Evolutionary conservation across 2,797 vertebrate species (phyloP).

Genomic region (Ctenopoma kingsleyae): DNA sequence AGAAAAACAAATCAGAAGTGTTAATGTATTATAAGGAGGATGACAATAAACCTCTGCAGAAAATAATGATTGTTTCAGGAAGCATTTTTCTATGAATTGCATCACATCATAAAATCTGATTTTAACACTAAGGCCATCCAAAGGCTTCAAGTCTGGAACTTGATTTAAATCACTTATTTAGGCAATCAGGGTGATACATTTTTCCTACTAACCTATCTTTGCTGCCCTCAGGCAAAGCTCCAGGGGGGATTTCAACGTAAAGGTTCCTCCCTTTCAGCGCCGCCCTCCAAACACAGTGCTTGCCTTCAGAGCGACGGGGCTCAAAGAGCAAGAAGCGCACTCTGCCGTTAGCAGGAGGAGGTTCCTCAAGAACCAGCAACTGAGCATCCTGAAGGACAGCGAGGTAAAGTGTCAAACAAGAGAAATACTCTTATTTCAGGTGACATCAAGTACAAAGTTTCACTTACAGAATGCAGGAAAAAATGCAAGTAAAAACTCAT

Average conservation of each 20-base stretch:
- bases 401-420: neutral
- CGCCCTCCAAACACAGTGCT: constrained; percentile 91
- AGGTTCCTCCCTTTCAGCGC: constrained; percentile 91
- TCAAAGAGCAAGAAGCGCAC: constrained; percentile 94
- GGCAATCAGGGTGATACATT: neutral
- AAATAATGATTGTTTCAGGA: neutral
- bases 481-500: neutral
- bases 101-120: neutral
- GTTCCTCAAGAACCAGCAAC: constrained; percentile 96
- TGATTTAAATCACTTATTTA: too few relatives aligned
- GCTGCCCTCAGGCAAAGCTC: constrained; percentile 95
- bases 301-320: constrained; percentile 90
- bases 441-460: neutral
- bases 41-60: constrained; percentile 7
- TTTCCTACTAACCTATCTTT: constrained; percentile 90
- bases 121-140: neutral
- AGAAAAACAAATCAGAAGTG: neutral
- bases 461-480: neutral
- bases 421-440: neutral
- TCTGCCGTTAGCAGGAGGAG: constrained; percentile 83
- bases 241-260: constrained; percentile 94
- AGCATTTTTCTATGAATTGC: neutral
- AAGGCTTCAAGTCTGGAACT: too few relatives aligned
- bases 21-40: neutral
- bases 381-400: constrained; percentile 88